phyloP scores from a whole-genome alignment of 1,140 invertebrate species.

The Uloborus diversus region DNA sequence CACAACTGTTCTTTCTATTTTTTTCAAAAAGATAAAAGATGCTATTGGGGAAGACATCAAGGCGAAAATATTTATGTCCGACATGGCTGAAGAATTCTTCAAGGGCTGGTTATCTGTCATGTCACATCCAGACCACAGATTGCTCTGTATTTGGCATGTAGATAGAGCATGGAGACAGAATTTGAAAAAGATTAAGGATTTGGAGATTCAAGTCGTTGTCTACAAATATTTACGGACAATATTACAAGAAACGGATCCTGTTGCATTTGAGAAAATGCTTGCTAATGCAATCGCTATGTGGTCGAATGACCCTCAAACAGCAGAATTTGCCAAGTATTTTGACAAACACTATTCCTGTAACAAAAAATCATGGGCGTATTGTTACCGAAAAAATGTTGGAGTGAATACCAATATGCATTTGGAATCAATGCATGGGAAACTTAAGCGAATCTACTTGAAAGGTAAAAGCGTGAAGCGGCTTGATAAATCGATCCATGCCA shows the following conservation, averaged over 20 bases:
- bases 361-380: not conserved
- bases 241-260: not conserved
- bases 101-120: not conserved
- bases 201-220: not conserved
- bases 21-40: not conserved
- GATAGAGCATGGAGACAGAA: not conserved
- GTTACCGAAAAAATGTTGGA: conserved; percentile 5
- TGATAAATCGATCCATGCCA: conserved; percentile 62
- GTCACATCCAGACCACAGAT: not conserved
- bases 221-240: conserved; percentile 15
- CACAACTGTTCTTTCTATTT: not conserved
- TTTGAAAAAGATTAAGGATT: not conserved
- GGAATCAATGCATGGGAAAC: conserved; percentile 12
- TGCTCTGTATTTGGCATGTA: conserved; percentile 29
- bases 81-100: conserved; percentile 23
- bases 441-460: conserved; percentile 40
- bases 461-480: conserved; percentile 30
- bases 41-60: not conserved
- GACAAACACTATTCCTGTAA: not conserved
- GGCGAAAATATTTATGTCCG: conserved; percentile 25
- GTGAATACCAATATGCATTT: conserved; percentile 42
- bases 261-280: not conserved
- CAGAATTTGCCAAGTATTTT: conserved; percentile 18
- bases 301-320: not conserved
- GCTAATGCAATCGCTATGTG: not conserved